Conservation (phyloP, 2,113 vertebrate species). For the Plestiodon gilberti region DNA sequence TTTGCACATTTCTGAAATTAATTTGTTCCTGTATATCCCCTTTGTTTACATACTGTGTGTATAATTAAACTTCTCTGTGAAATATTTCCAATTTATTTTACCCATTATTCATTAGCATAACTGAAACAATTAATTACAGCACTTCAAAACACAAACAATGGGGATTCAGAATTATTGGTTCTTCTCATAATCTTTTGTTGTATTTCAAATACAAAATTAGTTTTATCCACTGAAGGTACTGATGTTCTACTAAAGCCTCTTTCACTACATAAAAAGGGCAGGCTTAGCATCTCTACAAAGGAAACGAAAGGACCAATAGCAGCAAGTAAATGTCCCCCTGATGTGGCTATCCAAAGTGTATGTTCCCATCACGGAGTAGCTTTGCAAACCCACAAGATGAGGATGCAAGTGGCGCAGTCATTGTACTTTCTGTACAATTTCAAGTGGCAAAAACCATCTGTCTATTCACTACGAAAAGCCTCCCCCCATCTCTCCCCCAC, state of each 20-base stretch:
- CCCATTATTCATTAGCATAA: conserved; percentile 26
- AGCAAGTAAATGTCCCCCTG: conserved; percentile 34
- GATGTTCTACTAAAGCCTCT: conserved; percentile 42
- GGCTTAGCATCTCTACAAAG: conserved; percentile 42
- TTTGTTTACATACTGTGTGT: conserved; percentile 23
- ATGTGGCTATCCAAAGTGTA: conserved; percentile 20
- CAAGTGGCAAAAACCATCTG: conserved; percentile 47
- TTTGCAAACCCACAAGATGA: background rate
- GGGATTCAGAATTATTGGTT: conserved; percentile 32
- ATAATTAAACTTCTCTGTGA: conserved; percentile 39
- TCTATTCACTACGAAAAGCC: conserved; percentile 17
- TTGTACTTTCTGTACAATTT: background rate
- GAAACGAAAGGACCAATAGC: conserved; percentile 39
- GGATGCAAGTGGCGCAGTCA: background rate
- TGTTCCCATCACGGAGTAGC: conserved; percentile 27
- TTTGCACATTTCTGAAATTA: conserved; percentile 28
- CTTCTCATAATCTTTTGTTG: conserved; percentile 36
- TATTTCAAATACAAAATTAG: conserved; percentile 58
- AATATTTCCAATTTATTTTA: conserved; percentile 7
- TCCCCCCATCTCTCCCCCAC: background rate
- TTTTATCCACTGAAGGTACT: conserved; percentile 24
- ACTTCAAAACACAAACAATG: conserved; percentile 41
- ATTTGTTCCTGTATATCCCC: background rate
- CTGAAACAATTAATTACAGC: background rate
- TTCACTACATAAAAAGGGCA: conserved; percentile 46